phyloP scores from a whole-genome alignment of 2,113 vertebrate genomes.

The Phrynocephalus versicolor region DNA sequence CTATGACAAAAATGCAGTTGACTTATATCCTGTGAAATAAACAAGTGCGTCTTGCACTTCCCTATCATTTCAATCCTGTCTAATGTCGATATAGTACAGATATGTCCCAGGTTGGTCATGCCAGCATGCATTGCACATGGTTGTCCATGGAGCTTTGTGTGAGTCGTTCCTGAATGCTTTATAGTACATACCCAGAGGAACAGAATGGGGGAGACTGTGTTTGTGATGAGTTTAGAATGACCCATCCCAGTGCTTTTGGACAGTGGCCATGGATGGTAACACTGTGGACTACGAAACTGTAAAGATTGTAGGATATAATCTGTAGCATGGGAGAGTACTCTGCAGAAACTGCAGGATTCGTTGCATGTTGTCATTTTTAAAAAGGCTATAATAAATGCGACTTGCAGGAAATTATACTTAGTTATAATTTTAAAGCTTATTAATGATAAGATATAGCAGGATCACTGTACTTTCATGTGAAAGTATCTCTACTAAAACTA shows the following conservation, averaged over 20 bases:
- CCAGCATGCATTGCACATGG: not conserved
- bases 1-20: constrained; percentile 41
- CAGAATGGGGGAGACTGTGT: not conserved
- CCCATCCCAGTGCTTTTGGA: not conserved
- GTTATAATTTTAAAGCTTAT: constrained; percentile 66
- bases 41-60: constrained; percentile 14
- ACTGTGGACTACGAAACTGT: constrained; percentile 60
- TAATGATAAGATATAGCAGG: constrained; percentile 68
- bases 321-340: constrained; percentile 60
- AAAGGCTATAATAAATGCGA: constrained; percentile 61
- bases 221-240: not conserved
- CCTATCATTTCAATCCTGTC: constrained; percentile 58
- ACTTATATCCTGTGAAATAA: not conserved
- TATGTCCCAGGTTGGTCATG: not conserved
- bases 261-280: constrained; percentile 50
- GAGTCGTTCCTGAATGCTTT: not conserved
- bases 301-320: constrained; percentile 60
- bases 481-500: constrained; percentile 73
- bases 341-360: constrained; percentile 65
- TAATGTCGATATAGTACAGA: not conserved
- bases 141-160: not conserved
- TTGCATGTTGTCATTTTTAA: constrained; percentile 62
- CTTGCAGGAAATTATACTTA: constrained; percentile 64
- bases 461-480: constrained; percentile 71
- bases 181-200: not conserved